Evolutionary conservation across 2,888 invertebrate species (phyloP), one percentile per base, ranked within the genome.

Genomic region (Metellina segmentata): DNA sequence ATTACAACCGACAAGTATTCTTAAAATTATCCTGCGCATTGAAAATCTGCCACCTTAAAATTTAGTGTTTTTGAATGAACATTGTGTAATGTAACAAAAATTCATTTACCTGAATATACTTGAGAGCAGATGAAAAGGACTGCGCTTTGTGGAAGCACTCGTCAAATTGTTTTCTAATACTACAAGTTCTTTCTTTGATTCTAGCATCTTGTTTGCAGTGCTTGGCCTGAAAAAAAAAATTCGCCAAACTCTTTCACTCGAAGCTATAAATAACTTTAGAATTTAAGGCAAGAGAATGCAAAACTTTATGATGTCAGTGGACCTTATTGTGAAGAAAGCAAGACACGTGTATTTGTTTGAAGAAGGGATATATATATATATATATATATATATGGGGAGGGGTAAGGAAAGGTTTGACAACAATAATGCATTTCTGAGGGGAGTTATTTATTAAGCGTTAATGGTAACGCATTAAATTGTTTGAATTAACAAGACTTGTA

Each of bases 141-240:
- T 92, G 52, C 92, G 92, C 81, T 92, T 92, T 7, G 85, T 92
- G 88, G 92, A 89, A 77, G 92, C 77, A 85, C 89, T 92, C 49
- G 91, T 78, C 49, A 91, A 78, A 74, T 51, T 88, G 11, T 77
- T 48, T 20, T 91, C 91, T 88, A 91, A 53, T 0, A 91, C 83
- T 72, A 81, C 78, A 19, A 88, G 81, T 52, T 88, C 91, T 69
- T 82, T 82, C 48, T 88, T 91, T 13, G 87, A 83, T 53, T 91
- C 91, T 81, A 91, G 49, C 91, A 91, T 91, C 53, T 81, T 90
- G 71, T 34, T 51, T 48, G 9, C 13, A 9, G 16, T 19, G 52
- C 34, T 13, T n/a, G 61, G 1, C 53, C 85, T 85, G 48, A 52
- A 83, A 83, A 20, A 75, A 0, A 78, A 9, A 52, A 9, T 34